These are phyloP conservation scores for Pectinophora gossypiella DNA, from an alignment of 1,140 invertebrate species.

Conservation along the genomic window DNA sequence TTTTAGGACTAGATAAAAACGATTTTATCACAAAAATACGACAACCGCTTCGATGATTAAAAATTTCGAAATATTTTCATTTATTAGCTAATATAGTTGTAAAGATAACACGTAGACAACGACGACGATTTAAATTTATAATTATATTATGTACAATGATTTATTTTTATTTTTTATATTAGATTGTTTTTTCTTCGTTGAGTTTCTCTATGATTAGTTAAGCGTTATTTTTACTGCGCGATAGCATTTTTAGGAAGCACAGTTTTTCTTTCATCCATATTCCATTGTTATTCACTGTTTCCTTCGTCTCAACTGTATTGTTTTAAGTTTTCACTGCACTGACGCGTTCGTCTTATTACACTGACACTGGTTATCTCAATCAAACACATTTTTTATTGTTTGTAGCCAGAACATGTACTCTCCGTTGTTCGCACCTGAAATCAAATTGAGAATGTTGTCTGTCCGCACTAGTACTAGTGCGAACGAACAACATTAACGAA, in stretches of 20 bases:
- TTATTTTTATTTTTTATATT: slow-evolving; percentile 9
- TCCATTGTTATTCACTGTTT: slow-evolving; percentile 63
- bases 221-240: slow-evolving; percentile 40
- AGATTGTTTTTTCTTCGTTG: not conserved
- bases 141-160: slow-evolving; percentile 54
- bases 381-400: slow-evolving; percentile 69
- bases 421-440: slow-evolving; percentile 44
- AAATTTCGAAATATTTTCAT: slow-evolving; percentile 50
- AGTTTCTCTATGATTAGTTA: slow-evolving; percentile 6
- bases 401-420: slow-evolving; percentile 40
- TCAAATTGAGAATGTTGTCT: slow-evolving; percentile 26
- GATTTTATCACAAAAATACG: slow-evolving; percentile 70
- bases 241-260: slow-evolving; percentile 51
- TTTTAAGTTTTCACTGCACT: slow-evolving; percentile 36
- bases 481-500: slow-evolving; percentile 30
- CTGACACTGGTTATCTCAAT: slow-evolving; percentile 46
- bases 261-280: slow-evolving; percentile 68
- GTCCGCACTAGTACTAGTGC: slow-evolving; percentile 30
- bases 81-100: slow-evolving; percentile 8
- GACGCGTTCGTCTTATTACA: slow-evolving; percentile 58
- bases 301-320: slow-evolving; percentile 58
- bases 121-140: slow-evolving; percentile 38
- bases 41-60: slow-evolving; percentile 72
- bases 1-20: slow-evolving; percentile 20
- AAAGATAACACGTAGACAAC: slow-evolving; percentile 57